Base-by-base conservation (phyloP, 2,888 invertebrate genomes). In the Tenthredo scrophulariae region DNA sequence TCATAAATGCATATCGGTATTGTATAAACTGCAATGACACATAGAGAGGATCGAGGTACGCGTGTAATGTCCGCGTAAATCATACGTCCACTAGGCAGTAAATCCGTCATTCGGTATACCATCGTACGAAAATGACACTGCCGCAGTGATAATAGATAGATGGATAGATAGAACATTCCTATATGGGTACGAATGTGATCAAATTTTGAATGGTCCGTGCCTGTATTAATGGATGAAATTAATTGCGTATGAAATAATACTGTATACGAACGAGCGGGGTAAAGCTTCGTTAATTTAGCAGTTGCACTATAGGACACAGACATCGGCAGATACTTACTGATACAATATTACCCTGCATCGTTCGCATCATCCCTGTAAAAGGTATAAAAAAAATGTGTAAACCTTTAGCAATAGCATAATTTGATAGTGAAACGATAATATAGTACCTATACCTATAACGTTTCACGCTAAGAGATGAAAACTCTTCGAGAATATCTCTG, bases 71-170 rank as follows among this genome's bases (percentile, higher is more conserved):
- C 62, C n/a, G 62, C 80, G 80, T 80, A 80, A 80, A 80, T 80
- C 80, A 80, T 62, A 26, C 80, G 13, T 22, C 54, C 22, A 40
- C 26, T 67, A 67, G 62, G 62, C 62, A 80, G 58, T 80, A 58
- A 80, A 80, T 80, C 58, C 80, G 80, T 80, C 58, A 50, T 22
- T 58, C 22, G 37, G 15, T 62, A 37, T 54, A 18, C 54, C n/a
- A 22, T 7, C 22, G 37, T 22, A 62, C 40, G 58, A 40, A 80
- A 62, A 80, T 62, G 80, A 80, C 58, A 62, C 80, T 29, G 50
- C 18, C 26, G 77, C 80, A 37, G 80, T 37, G 80, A 80, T 80
- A 80, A 80, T 80, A 80, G 80, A 46, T 77, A 77, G 77, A 77
- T 77, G 50, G 29, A 26, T n/a, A n/a, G n/a, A n/a, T n/a, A n/a